Conservation (phyloP, 2,113 vertebrate genomes). For the Cottus gobio region DNA sequence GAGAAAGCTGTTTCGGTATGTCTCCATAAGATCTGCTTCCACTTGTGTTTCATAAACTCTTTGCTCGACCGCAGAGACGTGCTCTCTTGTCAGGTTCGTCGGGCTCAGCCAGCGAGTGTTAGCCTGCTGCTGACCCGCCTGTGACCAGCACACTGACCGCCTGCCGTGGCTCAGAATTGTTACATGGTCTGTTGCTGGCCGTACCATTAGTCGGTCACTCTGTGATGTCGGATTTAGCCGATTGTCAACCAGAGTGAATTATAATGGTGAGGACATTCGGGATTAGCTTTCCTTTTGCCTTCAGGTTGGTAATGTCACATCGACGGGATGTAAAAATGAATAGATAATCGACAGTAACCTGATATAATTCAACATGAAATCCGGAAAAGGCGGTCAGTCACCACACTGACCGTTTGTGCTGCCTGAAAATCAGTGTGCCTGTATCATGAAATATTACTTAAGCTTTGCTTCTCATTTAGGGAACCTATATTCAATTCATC, state of each 20-base stretch:
- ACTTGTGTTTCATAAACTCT: conserved; percentile 40
- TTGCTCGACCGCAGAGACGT: neutral
- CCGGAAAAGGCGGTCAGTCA: neutral
- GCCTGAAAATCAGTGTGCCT: no score
- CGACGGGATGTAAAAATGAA: neutral
- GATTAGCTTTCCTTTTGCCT: neutral
- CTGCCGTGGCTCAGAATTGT: neutral
- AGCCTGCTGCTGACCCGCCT: neutral
- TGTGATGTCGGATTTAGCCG: neutral
- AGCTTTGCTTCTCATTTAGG: neutral
- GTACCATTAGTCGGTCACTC: neutral
- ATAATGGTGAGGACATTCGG: neutral
- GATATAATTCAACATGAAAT: neutral
- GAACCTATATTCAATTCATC: neutral
- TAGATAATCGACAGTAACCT: neutral
- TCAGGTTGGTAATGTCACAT: neutral
- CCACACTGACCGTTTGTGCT: no score
- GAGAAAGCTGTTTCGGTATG: conserved; percentile 86
- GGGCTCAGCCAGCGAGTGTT: neutral
- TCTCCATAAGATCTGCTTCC: neutral
- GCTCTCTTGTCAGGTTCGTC: neutral
- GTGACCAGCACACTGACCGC: neutral
- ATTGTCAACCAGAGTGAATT: neutral
- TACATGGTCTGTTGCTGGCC: neutral
- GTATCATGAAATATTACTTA: neutral